A percentile compares a stretch with the other conserved stretches of the same genome.
phyloP scores from a whole-genome alignment of 53 echinoderm and acorn worm genomes.

The Stichopus horrens region DNA sequence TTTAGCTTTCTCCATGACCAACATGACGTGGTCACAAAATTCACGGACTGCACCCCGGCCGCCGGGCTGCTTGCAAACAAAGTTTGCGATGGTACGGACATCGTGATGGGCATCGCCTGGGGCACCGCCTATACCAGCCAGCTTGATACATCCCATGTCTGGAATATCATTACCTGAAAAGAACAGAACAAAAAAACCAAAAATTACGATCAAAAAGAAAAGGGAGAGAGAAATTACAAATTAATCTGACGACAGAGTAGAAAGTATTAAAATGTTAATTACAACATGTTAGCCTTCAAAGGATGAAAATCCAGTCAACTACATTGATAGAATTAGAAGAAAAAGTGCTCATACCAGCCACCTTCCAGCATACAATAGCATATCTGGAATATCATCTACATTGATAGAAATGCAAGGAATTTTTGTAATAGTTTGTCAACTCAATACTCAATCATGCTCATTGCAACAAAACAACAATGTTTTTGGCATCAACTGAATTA shows the following conservation, averaged over 20 bases:
- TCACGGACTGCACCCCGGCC: conserved; percentile 89
- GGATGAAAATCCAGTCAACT: too few relatives aligned
- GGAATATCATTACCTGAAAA: conserved; percentile 68
- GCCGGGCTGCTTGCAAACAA: conserved; percentile 68
- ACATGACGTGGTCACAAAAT: conserved; percentile 82
- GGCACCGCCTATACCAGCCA: conserved; percentile 72
- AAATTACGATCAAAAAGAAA: background rate
- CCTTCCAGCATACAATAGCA: too few relatives aligned
- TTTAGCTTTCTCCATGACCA: conserved; percentile 85
- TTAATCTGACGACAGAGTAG: background rate
- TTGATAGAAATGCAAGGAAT: too few relatives aligned
- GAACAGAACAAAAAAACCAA: background rate
- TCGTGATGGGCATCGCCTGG: conserved; percentile 76
- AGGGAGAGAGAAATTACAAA: background rate
- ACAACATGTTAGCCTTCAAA: background rate
- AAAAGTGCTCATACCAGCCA: too few relatives aligned
- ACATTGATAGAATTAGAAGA: too few relatives aligned
- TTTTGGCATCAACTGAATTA: too few relatives aligned
- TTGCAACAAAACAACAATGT: too few relatives aligned
- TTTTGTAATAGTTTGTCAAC: too few relatives aligned
- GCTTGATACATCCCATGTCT: conserved; percentile 75
- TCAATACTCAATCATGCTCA: too few relatives aligned
- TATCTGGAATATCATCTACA: too few relatives aligned
- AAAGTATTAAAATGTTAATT: background rate
- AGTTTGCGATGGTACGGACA: conserved; percentile 57